Conservation (phyloP, 2,113 vertebrate species). For the Upupa epops region DNA sequence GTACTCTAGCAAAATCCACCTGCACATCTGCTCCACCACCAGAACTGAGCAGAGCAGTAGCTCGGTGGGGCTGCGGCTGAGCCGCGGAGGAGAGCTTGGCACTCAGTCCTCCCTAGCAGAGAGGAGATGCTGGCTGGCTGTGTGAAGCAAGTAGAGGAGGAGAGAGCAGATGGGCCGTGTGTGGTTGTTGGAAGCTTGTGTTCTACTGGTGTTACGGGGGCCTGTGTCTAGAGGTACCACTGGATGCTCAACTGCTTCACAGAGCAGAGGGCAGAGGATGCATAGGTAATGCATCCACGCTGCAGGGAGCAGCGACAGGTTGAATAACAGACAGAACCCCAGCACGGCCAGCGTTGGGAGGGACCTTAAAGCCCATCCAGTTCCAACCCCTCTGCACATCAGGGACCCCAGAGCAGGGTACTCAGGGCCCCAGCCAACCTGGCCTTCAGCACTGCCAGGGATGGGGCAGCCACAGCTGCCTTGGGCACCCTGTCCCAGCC, state of each 20-base stretch:
- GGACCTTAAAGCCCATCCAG: no score
- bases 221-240: neutral
- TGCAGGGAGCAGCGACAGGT: neutral
- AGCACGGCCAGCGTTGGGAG: no score
- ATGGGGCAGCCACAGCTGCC: no score
- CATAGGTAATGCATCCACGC: no score
- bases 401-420: no score
- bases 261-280: fast-evolving
- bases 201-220: neutral
- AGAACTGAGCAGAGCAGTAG: no score
- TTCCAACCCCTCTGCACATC: no score
- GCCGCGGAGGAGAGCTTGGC: neutral
- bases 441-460: no score
- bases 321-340: no score
- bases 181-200: neutral
- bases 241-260: neutral
- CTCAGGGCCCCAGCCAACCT: no score
- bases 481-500: no score
- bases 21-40: neutral
- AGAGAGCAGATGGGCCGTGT: neutral
- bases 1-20: neutral
- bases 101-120: neutral
- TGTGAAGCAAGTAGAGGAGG: neutral
- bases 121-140: neutral
- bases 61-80: neutral